Evolutionary conservation across 2,888 invertebrate species (phyloP).

Genomic region (Heliconius erato): DNA sequence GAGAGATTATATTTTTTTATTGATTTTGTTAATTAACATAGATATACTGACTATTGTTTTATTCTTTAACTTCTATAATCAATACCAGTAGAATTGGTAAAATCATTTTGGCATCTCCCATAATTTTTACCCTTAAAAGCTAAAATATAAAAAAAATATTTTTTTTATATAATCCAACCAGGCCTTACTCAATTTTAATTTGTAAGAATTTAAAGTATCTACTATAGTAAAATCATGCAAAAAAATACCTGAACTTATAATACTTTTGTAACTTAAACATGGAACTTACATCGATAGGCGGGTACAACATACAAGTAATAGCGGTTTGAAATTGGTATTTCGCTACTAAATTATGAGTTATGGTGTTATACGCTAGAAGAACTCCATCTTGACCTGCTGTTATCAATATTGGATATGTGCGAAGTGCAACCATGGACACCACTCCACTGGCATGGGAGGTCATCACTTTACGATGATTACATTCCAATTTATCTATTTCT

Average conservation of each 20-base stretch:
- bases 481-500: constrained; percentile 79
- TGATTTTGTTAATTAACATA: too few species aligned
- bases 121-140: too few species aligned
- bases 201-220: not conserved
- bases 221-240: not conserved
- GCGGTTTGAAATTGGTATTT: constrained; percentile 84
- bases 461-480: constrained; percentile 80
- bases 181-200: not conserved
- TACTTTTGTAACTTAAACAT: not conserved
- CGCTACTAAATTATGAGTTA: constrained; percentile 85
- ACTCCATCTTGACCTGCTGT: constrained; percentile 91
- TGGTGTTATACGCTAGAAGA: constrained; percentile 90
- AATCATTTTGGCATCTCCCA: too few species aligned
- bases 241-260: not conserved
- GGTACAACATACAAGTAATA: constrained; percentile 88
- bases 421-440: constrained; percentile 88
- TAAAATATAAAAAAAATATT: too few species aligned
- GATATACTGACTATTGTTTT: too few species aligned
- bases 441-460: constrained; percentile 92
- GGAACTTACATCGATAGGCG: constrained; percentile 87
- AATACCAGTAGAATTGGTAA: too few species aligned
- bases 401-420: constrained; percentile 89
- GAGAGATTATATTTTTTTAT: not conserved
- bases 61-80: too few species aligned
- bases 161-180: too few species aligned